Percentiles rank a stretch among this genome's conserved stretches.
Evolutionary conservation across 2,797 vertebrate species (phyloP).

Genomic region (Urocyon cinereoargenteus): DNA sequence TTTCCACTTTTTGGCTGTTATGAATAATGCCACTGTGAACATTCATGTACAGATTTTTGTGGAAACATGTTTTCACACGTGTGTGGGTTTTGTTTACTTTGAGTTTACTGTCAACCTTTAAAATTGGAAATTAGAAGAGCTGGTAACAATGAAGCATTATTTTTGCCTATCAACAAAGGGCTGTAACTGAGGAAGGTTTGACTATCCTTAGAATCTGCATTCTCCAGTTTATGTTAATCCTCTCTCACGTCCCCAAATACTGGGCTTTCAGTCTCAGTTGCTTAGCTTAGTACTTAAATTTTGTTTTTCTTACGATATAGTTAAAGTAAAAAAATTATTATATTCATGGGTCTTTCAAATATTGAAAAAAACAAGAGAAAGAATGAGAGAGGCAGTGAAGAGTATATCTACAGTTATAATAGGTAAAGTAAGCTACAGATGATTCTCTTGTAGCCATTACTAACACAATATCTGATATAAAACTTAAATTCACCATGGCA

Average conservation of each 20-base stretch:
- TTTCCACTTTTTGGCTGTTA: neutral
- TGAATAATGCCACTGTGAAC: neutral
- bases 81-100: neutral
- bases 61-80: neutral
- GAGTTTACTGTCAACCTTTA: neutral
- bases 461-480: neutral
- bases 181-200: neutral
- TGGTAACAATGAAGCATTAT: neutral
- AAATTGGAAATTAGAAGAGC: constrained; percentile 24
- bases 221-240: neutral
- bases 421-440: neutral
- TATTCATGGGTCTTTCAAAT: neutral
- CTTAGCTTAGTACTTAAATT: neutral
- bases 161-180: neutral
- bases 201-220: neutral
- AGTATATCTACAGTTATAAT: neutral
- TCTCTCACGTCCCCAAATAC: neutral
- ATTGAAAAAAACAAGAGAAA: neutral
- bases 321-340: neutral
- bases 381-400: neutral
- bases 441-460: neutral
- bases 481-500: constrained; percentile 1
- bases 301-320: neutral
- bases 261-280: neutral
- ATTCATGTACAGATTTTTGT: neutral